A percentile compares a stretch with the other conserved stretches of the same genome.
phyloP scores from a whole-genome alignment of 2,888 invertebrate genomes.

The Andrena praecox region DNA sequence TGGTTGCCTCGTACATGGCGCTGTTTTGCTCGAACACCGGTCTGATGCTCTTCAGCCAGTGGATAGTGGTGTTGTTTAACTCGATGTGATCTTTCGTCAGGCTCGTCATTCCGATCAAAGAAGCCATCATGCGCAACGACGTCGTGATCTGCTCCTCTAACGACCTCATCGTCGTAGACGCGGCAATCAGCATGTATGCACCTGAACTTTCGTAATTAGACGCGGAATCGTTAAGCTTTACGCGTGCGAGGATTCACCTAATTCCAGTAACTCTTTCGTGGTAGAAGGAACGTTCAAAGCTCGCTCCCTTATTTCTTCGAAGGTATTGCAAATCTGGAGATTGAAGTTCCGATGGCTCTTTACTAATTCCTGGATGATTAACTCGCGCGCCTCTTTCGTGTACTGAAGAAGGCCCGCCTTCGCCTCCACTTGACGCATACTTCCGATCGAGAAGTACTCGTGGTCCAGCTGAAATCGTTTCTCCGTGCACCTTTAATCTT shows the following conservation, averaged over 20 bases:
- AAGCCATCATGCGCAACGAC: constrained; percentile 89
- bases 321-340: constrained; percentile 89
- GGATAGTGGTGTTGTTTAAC: constrained; percentile 92
- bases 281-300: constrained; percentile 91
- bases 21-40: constrained; percentile 93
- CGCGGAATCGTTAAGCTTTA: too few relatives aligned
- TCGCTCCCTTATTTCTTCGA: constrained; percentile 89
- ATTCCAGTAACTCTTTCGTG: constrained; percentile 92
- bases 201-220: constrained; percentile 83
- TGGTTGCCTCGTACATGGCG: constrained; percentile 91
- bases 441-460: constrained; percentile 89
- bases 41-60: constrained; percentile 93
- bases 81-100: constrained; percentile 91
- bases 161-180: constrained; percentile 89
- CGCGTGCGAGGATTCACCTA: constrained; percentile 67
- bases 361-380: constrained; percentile 88
- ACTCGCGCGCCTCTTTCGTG: constrained; percentile 86
- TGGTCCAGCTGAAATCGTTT: constrained; percentile 85
- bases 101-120: constrained; percentile 91
- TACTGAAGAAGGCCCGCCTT: constrained; percentile 88
- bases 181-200: constrained; percentile 92
- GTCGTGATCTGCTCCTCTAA: constrained; percentile 90
- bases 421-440: constrained; percentile 88
- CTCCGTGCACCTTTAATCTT: too few relatives aligned
- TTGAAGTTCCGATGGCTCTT: constrained; percentile 89